Conservation (phyloP, 2,888 invertebrate species). For the Arge pagana region DNA sequence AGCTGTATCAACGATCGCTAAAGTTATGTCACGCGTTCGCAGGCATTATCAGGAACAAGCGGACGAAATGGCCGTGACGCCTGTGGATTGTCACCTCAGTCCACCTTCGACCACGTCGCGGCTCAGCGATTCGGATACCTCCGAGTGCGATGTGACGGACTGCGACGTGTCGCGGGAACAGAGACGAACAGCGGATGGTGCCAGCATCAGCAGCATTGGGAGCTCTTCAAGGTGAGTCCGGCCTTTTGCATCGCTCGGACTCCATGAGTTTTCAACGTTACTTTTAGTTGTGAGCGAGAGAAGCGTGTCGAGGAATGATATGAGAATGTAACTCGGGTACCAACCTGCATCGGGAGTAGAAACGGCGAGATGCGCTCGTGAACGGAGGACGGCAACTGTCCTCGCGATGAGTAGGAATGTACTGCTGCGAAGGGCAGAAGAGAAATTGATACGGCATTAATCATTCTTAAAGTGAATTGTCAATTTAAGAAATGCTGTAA, state of each 20-base stretch:
- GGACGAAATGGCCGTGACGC: conserved; percentile 68
- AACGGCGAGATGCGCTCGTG: no score
- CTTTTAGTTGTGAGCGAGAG: no score
- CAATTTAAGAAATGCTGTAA: no score
- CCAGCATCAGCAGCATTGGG: conserved; percentile 89
- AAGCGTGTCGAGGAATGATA: no score
- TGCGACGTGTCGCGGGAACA: conserved; percentile 58
- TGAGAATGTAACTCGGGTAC: no score
- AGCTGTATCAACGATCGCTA: neutral
- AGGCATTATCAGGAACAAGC: conserved; percentile 63
- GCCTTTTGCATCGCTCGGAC: neutral
- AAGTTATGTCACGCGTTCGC: conserved; percentile 16
- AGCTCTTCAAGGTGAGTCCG: conserved; percentile 76
- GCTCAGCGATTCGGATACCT: conserved; percentile 90
- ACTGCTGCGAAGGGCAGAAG: no score
- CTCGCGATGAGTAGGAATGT: no score
- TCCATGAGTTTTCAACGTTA: no score
- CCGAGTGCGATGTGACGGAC: conserved; percentile 64
- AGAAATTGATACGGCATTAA: no score
- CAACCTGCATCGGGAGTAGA: no score
- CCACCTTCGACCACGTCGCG: conserved; percentile 87
- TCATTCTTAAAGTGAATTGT: no score
- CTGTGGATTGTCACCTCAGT: conserved; percentile 82
- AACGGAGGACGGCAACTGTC: no score
- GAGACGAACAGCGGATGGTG: conserved; percentile 74